Evolutionary conservation across 1,140 invertebrate genomes (phyloP).

Genomic region (Drosophila ohnishii): DNA sequence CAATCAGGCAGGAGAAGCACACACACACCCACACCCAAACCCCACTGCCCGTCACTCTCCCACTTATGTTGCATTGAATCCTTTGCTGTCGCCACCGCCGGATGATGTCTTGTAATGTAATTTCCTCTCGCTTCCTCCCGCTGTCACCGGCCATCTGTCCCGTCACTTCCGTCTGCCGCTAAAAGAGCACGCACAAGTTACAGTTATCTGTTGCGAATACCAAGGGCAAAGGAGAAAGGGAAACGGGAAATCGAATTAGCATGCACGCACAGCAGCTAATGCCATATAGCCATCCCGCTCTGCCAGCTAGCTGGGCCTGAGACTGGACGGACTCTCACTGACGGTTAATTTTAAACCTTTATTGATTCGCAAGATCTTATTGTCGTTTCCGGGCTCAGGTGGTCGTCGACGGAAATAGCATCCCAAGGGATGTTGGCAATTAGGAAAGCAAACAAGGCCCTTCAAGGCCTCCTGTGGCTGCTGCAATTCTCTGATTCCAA

Average conservation of each 20-base stretch:
- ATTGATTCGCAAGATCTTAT: slow-evolving; percentile 40
- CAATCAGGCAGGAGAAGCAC: neutral
- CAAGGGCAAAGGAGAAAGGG: neutral
- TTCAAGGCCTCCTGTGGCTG: neutral
- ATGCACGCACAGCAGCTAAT: slow-evolving; percentile 15
- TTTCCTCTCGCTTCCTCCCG: slow-evolving; percentile 33
- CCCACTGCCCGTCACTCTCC: neutral
- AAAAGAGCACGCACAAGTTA: slow-evolving; percentile 21
- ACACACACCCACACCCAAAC: neutral
- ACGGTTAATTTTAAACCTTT: slow-evolving; percentile 49
- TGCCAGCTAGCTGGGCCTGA: neutral
- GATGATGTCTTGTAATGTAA: slow-evolving; percentile 39
- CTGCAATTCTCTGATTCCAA: slow-evolving; percentile 2
- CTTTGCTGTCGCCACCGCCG: slow-evolving; percentile 14
- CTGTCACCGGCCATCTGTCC: slow-evolving; percentile 8
- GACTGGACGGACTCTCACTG: neutral
- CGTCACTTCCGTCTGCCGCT: neutral
- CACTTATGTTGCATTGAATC: slow-evolving; percentile 8
- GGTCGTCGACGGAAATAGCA: slow-evolving; percentile 23
- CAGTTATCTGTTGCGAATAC: slow-evolving; percentile 7
- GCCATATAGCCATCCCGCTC: slow-evolving; percentile 5
- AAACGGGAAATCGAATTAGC: slow-evolving; percentile 23
- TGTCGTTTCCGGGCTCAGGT: slow-evolving; percentile 19
- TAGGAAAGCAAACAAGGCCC: slow-evolving; percentile 14
- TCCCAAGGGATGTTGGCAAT: slow-evolving; percentile 18